A percentile compares a stretch with the other conserved stretches of the same genome.
These are phyloP conservation scores for Aromia moschata DNA, from an alignment of 2,888 invertebrate genomes.

Conservation along the genomic window DNA sequence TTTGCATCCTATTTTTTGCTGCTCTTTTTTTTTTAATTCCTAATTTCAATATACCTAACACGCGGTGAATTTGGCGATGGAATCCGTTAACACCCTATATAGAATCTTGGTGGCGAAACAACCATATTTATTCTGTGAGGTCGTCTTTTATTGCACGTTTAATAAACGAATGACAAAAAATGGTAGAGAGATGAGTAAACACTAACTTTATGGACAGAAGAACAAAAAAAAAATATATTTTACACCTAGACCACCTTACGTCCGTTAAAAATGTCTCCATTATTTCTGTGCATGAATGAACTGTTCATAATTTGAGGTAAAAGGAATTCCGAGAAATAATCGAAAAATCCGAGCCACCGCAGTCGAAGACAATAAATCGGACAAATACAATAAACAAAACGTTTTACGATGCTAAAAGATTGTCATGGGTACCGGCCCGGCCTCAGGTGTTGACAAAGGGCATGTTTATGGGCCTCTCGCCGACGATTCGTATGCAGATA, in stretches of 20 bases:
- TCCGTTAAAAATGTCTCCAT: slow-evolving; percentile 34
- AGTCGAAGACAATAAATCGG: slow-evolving; percentile 57
- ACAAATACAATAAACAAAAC: slow-evolving; percentile 60
- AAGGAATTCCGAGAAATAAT: slow-evolving; percentile 53
- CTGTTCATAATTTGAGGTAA: slow-evolving; percentile 39
- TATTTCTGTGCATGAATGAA: slow-evolving; percentile 46
- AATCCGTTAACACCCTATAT: too few species aligned
- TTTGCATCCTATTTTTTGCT: too few species aligned
- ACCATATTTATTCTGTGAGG: too few species aligned
- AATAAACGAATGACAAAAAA: too few species aligned
- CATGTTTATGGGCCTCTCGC: slow-evolving; percentile 56
- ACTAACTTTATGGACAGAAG: not conserved
- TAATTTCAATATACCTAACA: too few species aligned
- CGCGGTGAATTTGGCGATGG: too few species aligned
- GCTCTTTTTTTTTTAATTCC: too few species aligned
- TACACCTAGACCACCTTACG: slow-evolving; percentile 22
- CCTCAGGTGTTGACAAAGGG: slow-evolving; percentile 60
- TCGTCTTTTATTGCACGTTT: too few species aligned
- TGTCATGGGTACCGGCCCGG: slow-evolving; percentile 52
- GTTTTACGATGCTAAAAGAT: slow-evolving; percentile 57
- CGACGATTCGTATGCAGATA: slow-evolving; percentile 57
- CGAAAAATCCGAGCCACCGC: slow-evolving; percentile 55
- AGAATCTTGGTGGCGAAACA: too few species aligned
- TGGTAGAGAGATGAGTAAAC: not conserved
- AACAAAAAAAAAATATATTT: slow-evolving; percentile 19